phyloP scores from a whole-genome alignment of 2,888 invertebrate species.

The Drosophila antonietae region DNA sequence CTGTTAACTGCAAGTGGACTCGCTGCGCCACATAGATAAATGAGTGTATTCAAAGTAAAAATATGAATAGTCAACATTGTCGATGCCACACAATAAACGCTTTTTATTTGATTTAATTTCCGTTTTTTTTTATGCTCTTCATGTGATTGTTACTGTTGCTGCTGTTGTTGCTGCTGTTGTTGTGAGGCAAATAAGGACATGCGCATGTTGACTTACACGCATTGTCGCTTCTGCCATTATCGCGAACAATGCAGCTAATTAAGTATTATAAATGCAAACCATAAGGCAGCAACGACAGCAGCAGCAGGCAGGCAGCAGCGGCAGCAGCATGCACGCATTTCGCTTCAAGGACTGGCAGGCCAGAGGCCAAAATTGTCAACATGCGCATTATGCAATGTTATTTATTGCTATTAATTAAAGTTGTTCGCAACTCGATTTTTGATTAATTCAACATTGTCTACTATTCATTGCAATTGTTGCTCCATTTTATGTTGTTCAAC shows the following conservation, averaged over 20 bases:
- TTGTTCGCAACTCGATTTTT: constrained; percentile 1
- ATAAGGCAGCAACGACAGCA: constrained; percentile 37
- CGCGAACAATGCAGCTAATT: constrained; percentile 73
- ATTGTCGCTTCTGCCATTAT: constrained; percentile 60
- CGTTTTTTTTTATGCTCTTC: constrained; percentile 22
- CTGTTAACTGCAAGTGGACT: constrained; percentile 26
- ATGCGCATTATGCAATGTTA: constrained; percentile 11
- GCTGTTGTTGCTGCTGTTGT: constrained; percentile 17
- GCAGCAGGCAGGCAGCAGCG: background rate
- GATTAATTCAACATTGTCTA: constrained; percentile 33
- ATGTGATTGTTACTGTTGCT: constrained; percentile 19
- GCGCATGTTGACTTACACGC: constrained; percentile 50
- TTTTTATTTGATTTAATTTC: constrained; percentile 47
- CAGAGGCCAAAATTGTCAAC: constrained; percentile 9
- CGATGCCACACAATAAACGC: constrained; percentile 42
- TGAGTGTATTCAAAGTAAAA: constrained; percentile 43
- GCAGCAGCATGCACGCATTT: background rate
- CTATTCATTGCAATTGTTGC: background rate
- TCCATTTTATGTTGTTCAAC: background rate
- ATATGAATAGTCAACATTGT: constrained; percentile 59
- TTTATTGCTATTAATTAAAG: constrained; percentile 25
- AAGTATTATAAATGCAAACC: constrained; percentile 68
- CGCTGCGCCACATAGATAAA: constrained; percentile 46
- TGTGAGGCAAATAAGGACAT: constrained; percentile 38
- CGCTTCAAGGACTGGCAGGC: constrained; percentile 17